These are phyloP conservation scores for Echinops telfairi DNA, from an alignment of 2,113 vertebrate species.

Conservation along the genomic window DNA sequence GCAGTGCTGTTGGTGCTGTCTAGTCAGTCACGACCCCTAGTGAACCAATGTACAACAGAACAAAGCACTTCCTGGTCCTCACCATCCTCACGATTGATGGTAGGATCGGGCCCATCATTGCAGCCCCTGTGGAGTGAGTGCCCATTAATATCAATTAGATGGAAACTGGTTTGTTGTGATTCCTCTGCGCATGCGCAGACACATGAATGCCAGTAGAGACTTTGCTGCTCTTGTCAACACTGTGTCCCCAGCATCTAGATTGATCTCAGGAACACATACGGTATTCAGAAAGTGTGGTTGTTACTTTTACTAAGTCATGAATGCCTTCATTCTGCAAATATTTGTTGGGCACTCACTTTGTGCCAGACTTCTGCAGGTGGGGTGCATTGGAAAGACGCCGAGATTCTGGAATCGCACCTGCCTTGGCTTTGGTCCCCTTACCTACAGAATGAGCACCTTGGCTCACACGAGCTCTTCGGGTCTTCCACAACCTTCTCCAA, in stretches of 20 bases:
- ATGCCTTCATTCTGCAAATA: background rate
- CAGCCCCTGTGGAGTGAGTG: background rate
- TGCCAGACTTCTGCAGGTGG: background rate
- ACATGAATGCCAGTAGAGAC: background rate
- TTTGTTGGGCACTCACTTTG: background rate
- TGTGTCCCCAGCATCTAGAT: background rate
- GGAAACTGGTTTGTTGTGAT: background rate
- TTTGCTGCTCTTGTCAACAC: background rate
- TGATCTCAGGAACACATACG: background rate
- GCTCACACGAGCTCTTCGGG: background rate
- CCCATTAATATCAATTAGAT: background rate
- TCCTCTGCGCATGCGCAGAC: background rate
- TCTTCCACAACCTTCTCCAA: background rate
- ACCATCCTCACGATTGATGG: no score
- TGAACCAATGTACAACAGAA: no score
- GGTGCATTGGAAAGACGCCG: background rate
- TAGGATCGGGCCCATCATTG: no score
- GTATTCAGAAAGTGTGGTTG: background rate
- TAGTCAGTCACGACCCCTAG: no score
- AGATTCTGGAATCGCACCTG: background rate
- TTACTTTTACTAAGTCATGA: background rate
- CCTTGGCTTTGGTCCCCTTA: background rate
- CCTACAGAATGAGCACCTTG: background rate
- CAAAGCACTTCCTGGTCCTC: no score
- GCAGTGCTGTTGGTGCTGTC: no score